Evolutionary conservation across 2,888 invertebrate genomes (phyloP).

Genomic region (Oeneis ivallda): DNA sequence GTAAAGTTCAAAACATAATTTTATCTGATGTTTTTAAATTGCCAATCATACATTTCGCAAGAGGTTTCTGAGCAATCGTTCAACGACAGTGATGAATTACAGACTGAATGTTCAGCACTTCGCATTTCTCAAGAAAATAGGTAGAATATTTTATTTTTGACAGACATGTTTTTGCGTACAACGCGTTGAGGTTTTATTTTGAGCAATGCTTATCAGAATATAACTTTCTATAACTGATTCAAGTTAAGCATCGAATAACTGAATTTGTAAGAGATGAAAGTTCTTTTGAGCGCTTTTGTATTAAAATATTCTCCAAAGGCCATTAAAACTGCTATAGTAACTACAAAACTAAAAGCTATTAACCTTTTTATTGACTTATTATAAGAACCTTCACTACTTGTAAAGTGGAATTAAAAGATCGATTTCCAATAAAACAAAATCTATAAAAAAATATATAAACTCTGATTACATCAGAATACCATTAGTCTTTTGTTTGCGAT

Average conservation of each 20-base stretch:
- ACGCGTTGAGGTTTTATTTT: conserved; percentile 1
- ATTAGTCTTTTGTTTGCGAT: too few relatives aligned
- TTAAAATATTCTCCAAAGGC: neutral
- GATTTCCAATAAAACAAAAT: too few relatives aligned
- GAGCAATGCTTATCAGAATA: neutral
- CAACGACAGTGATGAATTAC: conserved; percentile 19
- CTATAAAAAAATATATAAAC: too few relatives aligned
- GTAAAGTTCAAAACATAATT: neutral
- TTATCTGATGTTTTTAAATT: conserved; percentile 1
- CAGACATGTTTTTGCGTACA: conserved; percentile 14
- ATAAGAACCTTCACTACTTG: too few relatives aligned
- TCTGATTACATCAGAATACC: too few relatives aligned
- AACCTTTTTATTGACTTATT: too few relatives aligned
- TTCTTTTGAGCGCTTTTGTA: conserved; percentile 2
- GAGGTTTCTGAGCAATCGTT: conserved; percentile 3
- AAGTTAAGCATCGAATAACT: conserved; percentile 6
- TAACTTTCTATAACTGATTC: conserved; percentile 7
- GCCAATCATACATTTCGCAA: conserved; percentile 16
- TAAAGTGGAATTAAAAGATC: too few relatives aligned
- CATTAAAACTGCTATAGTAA: conserved; percentile 1
- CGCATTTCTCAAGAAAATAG: conserved; percentile 5
- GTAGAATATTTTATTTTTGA: conserved; percentile 14
- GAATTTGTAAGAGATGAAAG: conserved; percentile 4
- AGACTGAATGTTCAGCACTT: conserved; percentile 5
- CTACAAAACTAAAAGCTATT: too few relatives aligned